Evolutionary conservation across 2,888 invertebrate genomes (phyloP).

Genomic region (Acanthoscelides obtectus): DNA sequence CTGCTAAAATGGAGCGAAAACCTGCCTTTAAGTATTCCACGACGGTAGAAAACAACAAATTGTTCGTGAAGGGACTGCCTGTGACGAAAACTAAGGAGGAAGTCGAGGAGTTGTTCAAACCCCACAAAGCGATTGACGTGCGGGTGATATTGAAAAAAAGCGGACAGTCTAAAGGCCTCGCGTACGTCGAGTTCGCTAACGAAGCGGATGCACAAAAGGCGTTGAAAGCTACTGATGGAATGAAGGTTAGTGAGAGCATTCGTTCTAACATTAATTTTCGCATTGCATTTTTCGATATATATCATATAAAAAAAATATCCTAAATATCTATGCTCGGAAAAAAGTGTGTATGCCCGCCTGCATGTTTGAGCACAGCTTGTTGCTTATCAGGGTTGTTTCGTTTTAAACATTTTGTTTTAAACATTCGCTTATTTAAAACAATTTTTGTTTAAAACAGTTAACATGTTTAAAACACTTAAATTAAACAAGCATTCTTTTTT

Average conservation of each 20-base stretch:
- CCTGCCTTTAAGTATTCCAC: conserved; percentile 69
- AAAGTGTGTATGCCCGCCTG: too few species aligned
- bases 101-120: conserved; percentile 66
- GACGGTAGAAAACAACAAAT: conserved; percentile 77
- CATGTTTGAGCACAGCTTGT: too few species aligned
- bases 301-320: too few species aligned
- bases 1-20: conserved; percentile 52
- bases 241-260: conserved; percentile 54
- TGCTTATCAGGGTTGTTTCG: too few species aligned
- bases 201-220: conserved; percentile 69
- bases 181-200: conserved; percentile 83
- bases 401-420: too few species aligned
- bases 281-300: too few species aligned
- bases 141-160: conserved; percentile 82
- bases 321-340: too few species aligned
- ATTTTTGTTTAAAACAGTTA: too few species aligned
- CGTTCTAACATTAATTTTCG: too few species aligned
- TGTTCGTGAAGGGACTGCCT: conserved; percentile 84
- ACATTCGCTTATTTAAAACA: too few species aligned
- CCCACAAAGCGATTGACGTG: conserved; percentile 72
- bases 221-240: conserved; percentile 65
- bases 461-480: too few species aligned
- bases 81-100: conserved; percentile 67
- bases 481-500: too few species aligned
- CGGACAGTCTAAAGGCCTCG: conserved; percentile 87